These are phyloP conservation scores for Halichondria panicea DNA, from an alignment of 37 sponge, comb jelly and placozoan genomes.

Conservation along the genomic window DNA sequence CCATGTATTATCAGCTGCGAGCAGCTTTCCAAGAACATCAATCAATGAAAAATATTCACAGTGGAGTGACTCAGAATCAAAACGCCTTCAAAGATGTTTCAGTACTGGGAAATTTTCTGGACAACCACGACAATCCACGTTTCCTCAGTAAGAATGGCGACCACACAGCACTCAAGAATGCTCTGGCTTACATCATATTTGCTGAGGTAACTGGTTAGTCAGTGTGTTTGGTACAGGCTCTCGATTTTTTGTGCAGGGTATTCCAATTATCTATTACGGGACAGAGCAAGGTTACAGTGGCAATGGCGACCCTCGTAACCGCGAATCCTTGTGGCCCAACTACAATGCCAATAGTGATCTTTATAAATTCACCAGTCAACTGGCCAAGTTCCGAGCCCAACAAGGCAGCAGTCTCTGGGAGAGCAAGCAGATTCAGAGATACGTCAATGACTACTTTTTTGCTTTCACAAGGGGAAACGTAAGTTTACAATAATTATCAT, in stretches of 20 bases:
- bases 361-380: constrained; percentile 46
- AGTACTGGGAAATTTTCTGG: constrained; percentile 75
- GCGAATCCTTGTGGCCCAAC: constrained; percentile 73
- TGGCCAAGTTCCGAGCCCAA: constrained; percentile 47
- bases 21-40: constrained; percentile 59
- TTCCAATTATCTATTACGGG: constrained; percentile 87
- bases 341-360: constrained; percentile 52
- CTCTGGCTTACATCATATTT: constrained; percentile 70
- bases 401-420: constrained; percentile 43
- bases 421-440: constrained; percentile 57
- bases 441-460: constrained; percentile 80
- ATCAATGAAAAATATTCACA: constrained; percentile 61
- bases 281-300: constrained; percentile 80
- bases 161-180: constrained; percentile 51
- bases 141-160: constrained; percentile 61
- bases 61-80: constrained; percentile 55
- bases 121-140: constrained; percentile 79
- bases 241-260: constrained; percentile 50
- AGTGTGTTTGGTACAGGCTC: too few species aligned
- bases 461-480: constrained; percentile 74
- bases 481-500: not conserved
- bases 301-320: constrained; percentile 49
- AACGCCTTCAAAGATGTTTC: constrained; percentile 50
- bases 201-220: constrained; percentile 49
- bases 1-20: constrained; percentile 72